Conservation (phyloP, 2,888 invertebrate species). For the Eueremaeus valkanovi region DNA sequence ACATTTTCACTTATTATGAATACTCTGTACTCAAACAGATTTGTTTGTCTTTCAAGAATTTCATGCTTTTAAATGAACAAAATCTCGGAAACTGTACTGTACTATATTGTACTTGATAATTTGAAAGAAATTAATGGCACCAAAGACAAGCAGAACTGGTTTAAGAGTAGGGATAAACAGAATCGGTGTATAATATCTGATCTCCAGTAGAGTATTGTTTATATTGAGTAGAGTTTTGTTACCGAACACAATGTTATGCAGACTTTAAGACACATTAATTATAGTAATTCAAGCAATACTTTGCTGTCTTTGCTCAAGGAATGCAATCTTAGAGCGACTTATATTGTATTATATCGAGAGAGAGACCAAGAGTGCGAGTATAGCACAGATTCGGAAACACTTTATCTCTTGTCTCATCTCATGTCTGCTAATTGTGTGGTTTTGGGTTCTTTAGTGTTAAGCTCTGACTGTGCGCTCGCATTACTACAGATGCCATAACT, state of each 20-base stretch:
- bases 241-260: background rate
- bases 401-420: slow-evolving; percentile 24
- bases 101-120: no score
- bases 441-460: slow-evolving; percentile 16
- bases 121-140: no score
- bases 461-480: slow-evolving; percentile 21
- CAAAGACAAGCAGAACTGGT: no score
- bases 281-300: slow-evolving; percentile 19
- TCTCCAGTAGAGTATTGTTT: background rate
- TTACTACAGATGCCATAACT: background rate
- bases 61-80: no score
- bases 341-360: no score
- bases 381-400: background rate
- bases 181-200: no score
- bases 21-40: no score
- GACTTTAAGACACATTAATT: slow-evolving; percentile 15
- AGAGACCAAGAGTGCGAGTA: background rate
- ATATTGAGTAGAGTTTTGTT: background rate
- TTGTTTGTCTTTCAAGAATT: no score
- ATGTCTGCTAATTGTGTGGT: slow-evolving; percentile 28
- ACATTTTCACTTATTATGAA: no score
- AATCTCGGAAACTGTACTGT: no score
- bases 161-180: no score
- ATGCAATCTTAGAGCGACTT: background rate
- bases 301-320: background rate